phyloP scores from a whole-genome alignment of 2,888 invertebrate species.

The Mylabris sibirica region DNA sequence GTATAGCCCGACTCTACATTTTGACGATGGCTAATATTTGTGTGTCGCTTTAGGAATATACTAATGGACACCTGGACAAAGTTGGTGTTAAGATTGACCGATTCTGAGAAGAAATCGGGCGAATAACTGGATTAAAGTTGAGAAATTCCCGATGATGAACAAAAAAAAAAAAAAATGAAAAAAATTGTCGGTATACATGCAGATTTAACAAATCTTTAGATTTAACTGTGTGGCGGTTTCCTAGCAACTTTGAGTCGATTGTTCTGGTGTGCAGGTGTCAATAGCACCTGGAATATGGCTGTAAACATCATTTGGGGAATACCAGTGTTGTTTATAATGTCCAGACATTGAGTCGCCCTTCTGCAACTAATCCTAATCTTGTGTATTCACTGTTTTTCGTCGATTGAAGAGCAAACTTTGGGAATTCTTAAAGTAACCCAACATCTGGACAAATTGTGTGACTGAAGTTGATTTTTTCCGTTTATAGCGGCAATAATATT shows the following conservation, averaged over 20 bases:
- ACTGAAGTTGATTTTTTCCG: neutral
- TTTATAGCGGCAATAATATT: conserved; percentile 29
- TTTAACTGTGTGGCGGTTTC: conserved; percentile 58
- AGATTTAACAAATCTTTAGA: conserved; percentile 60
- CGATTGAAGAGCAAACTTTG: no score
- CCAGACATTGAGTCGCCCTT: conserved; percentile 55
- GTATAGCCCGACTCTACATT: conserved; percentile 40
- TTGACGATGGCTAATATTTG: conserved; percentile 47
- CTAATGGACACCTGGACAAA: conserved; percentile 35
- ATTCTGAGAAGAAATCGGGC: conserved; percentile 25
- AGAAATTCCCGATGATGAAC: neutral
- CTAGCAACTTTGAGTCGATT: conserved; percentile 59
- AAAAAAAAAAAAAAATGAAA: no score
- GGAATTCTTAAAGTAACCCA: neutral
- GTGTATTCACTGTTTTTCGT: neutral
- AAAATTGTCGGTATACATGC: conserved; percentile 49
- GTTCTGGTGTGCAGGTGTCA: conserved; percentile 61
- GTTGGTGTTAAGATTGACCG: conserved; percentile 15
- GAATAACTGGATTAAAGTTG: conserved; percentile 7
- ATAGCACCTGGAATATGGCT: conserved; percentile 59
- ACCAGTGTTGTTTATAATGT: conserved; percentile 44
- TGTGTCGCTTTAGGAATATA: conserved; percentile 42
- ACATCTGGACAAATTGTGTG: neutral
- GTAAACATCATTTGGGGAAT: conserved; percentile 53
- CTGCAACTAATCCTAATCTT: neutral